phyloP scores from a whole-genome alignment of 53 echinoderm and acorn worm species.

The Paracentrotus lividus region DNA sequence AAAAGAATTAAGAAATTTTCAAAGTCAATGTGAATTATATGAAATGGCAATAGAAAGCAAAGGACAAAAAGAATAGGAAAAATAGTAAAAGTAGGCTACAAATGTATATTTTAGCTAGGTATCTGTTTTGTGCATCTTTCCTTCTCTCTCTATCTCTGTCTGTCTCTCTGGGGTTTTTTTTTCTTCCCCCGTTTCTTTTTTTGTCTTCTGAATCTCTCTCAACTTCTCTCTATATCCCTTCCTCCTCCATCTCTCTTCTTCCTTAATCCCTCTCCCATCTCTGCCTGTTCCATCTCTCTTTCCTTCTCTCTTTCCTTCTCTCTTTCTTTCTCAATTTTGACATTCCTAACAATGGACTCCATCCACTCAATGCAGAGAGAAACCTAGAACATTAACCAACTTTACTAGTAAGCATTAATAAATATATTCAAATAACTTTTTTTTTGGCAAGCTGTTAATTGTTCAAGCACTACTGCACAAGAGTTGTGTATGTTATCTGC shows the following conservation, averaged over 20 bases:
- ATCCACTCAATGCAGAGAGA: not conserved
- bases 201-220: not conserved
- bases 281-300: not conserved
- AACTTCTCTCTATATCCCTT: not conserved
- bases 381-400: slow-evolving; percentile 42
- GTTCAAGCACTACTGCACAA: slow-evolving; percentile 15
- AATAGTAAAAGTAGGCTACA: not conserved
- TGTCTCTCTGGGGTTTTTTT: too few species aligned
- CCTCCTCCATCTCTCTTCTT: not conserved
- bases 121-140: slow-evolving; percentile 43
- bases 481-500: slow-evolving; percentile 17
- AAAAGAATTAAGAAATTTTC: not conserved
- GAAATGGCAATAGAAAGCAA: not conserved
- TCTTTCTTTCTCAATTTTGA: slow-evolving; percentile 1
- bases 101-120: slow-evolving; percentile 7
- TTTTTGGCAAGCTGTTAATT: not conserved
- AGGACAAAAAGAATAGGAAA: not conserved
- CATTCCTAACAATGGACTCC: slow-evolving; percentile 21
- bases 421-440: slow-evolving; percentile 27
- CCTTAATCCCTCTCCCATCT: not conserved
- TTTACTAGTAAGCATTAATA: slow-evolving; percentile 15
- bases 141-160: not conserved
- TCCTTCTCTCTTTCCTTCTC: not conserved
- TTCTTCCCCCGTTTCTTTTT: not conserved
- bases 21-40: not conserved